Evolutionary conservation across 2,797 vertebrate species (phyloP).

Genomic region (Eulemur albifrons): DNA sequence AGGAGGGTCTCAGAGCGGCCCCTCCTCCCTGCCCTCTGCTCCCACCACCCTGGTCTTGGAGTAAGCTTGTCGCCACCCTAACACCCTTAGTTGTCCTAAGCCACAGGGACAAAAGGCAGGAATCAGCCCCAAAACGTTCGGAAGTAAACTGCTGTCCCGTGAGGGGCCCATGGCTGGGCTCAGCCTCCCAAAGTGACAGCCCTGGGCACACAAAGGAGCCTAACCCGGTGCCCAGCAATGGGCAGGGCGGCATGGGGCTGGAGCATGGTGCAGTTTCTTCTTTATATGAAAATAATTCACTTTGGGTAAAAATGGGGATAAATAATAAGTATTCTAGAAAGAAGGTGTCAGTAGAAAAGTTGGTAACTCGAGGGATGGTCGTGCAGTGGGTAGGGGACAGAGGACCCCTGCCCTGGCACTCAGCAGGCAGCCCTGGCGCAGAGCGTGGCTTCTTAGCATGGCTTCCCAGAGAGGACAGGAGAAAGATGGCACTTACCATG

Average conservation of each 20-base stretch:
- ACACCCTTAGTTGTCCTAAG: neutral
- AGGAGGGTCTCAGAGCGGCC: neutral
- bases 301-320: neutral
- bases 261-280: neutral
- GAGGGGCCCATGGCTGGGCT: neutral
- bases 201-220: neutral
- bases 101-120: neutral
- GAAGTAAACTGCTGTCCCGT: no score
- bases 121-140: neutral
- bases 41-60: neutral
- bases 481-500: neutral
- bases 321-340: neutral
- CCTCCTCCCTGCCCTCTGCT: neutral
- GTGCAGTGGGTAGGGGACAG: neutral
- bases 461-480: no score
- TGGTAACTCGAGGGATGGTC: neutral
- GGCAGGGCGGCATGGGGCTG: accelerated
- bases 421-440: neutral
- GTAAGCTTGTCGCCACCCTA: neutral
- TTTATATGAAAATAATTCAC: neutral
- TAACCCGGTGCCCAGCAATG: neutral
- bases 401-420: no score
- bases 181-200: neutral
- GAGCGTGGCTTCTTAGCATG: neutral
- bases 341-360: neutral